phyloP scores from a whole-genome alignment of 2,113 vertebrate species.

The Lepisosteus osseus region DNA sequence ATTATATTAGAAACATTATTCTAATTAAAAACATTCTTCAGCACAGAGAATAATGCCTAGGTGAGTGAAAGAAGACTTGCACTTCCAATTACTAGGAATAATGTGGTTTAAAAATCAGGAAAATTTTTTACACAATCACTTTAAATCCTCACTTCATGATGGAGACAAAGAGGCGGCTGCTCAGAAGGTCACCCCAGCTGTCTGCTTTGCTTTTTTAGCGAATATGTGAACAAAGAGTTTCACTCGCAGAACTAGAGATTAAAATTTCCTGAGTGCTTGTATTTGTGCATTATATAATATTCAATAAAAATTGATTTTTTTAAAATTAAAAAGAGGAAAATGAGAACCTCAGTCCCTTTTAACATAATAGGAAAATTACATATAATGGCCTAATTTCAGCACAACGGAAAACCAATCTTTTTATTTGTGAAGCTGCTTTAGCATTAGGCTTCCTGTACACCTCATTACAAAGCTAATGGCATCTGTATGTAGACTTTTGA shows the following conservation, averaged over 20 bases:
- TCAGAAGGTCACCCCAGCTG: background rate
- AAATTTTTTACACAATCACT: too few species aligned
- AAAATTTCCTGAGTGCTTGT: background rate
- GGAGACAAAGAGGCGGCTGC: constrained; percentile 2
- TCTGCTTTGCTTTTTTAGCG: constrained; percentile 11
- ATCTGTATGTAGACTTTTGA: background rate
- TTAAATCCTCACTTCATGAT: constrained; percentile 5
- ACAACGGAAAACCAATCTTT: background rate
- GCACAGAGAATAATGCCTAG: too few species aligned
- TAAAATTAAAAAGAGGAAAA: constrained; percentile 8
- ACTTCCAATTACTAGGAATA: too few species aligned
- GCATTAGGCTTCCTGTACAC: background rate
- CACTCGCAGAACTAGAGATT: background rate
- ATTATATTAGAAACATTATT: too few species aligned
- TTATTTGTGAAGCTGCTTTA: background rate
- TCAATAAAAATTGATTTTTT: constrained; percentile 5
- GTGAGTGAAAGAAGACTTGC: too few species aligned
- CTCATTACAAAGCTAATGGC: constrained; percentile 4
- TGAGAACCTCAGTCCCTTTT: background rate
- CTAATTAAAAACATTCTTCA: too few species aligned
- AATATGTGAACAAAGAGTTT: background rate
- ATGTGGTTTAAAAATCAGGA: background rate
- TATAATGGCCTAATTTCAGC: background rate
- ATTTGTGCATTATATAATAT: background rate
- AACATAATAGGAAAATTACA: background rate